phyloP scores from a whole-genome alignment of 2,113 vertebrate genomes.

The Ondatra zibethicus region DNA sequence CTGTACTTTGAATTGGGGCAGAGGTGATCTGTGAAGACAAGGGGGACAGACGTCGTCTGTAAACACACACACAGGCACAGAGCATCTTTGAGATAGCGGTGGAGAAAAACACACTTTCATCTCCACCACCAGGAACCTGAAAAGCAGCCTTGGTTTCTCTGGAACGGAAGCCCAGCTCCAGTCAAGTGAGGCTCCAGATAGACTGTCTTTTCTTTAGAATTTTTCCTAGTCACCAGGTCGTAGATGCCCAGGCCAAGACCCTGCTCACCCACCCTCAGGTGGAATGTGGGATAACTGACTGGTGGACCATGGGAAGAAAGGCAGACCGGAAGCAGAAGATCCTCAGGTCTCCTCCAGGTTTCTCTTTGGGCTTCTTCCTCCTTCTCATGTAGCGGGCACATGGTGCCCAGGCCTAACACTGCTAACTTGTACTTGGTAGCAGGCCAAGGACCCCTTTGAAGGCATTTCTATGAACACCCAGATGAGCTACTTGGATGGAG shows the following conservation, averaged over 20 bases:
- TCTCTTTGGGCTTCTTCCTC: neutral
- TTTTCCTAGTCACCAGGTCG: neutral
- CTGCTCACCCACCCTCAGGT: neutral
- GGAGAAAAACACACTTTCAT: neutral
- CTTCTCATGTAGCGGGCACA: rapidly evolving
- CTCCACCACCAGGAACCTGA: rapidly evolving
- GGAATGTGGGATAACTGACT: neutral
- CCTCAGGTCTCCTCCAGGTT: neutral
- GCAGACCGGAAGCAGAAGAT: neutral
- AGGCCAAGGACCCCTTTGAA: neutral
- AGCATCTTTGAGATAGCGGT: neutral
- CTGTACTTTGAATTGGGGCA: neutral
- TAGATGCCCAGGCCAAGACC: neutral
- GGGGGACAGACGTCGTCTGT: neutral
- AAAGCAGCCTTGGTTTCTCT: neutral
- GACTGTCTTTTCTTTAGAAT: neutral
- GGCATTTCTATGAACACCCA: neutral
- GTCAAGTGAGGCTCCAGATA: neutral
- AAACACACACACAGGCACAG: neutral
- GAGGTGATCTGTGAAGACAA: neutral
- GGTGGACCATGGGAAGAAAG: neutral
- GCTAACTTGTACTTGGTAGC: neutral
- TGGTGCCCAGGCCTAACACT: neutral
- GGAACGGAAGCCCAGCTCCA: neutral
- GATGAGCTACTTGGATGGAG: neutral